Conservation (phyloP, 2,888 invertebrate species). For the Drosophila longiperda region DNA sequence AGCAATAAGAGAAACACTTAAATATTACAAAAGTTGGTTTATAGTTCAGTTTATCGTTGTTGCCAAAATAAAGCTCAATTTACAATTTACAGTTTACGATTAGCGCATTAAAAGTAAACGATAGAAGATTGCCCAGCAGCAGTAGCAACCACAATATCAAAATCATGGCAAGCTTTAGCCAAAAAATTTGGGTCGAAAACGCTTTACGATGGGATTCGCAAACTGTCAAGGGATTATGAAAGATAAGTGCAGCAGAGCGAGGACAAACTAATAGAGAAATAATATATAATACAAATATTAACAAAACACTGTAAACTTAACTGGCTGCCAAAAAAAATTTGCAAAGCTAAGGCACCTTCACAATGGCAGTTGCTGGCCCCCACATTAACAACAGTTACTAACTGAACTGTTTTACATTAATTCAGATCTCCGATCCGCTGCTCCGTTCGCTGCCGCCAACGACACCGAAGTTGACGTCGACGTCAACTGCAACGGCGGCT, state of each 20-base stretch:
- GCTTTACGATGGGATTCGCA: conserved; percentile 41
- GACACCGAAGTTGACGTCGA: conserved; percentile 15
- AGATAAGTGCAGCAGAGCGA: conserved; percentile 16
- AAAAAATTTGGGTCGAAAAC: conserved; percentile 69
- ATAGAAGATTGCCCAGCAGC: conserved; percentile 57
- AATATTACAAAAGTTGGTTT: conserved; percentile 72
- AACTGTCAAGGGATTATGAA: conserved; percentile 5
- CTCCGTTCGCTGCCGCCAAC: conserved; percentile 21
- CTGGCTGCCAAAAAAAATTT: conserved; percentile 47
- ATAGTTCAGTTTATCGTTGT: conserved; percentile 35
- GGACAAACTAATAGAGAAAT: conserved; percentile 6
- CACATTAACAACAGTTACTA: conserved; percentile 45
- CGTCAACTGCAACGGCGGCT: conserved; percentile 30
- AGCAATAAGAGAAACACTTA: conserved; percentile 59
- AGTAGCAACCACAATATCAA: conserved; percentile 56
- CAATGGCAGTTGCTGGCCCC: conserved; percentile 42
- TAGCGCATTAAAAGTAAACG: conserved; percentile 75
- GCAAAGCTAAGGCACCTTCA: conserved; percentile 11
- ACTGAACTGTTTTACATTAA: conserved; percentile 63
- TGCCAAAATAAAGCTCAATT: conserved; percentile 49
- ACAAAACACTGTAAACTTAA: background rate
- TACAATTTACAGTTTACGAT: conserved; percentile 71
- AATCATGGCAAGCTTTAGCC: conserved; percentile 39
- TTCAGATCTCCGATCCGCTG: conserved; percentile 45
- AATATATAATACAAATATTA: conserved; percentile 40